phyloP scores from a whole-genome alignment of 2,113 vertebrate species.

The Strix uralensis region DNA sequence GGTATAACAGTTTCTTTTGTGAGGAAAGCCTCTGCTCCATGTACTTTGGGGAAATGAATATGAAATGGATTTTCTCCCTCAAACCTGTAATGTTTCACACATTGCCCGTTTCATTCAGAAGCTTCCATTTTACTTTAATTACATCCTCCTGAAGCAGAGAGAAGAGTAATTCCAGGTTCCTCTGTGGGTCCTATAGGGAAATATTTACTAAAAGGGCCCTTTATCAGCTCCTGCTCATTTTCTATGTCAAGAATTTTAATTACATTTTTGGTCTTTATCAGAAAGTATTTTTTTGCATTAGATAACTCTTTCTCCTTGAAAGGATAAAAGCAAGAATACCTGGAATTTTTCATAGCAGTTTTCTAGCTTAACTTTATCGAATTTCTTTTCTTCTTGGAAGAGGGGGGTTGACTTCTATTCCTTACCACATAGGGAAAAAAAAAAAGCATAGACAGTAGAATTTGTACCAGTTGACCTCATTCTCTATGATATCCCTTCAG shows the following conservation, averaged over 20 bases:
- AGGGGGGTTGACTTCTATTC: not conserved
- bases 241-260: constrained; percentile 31
- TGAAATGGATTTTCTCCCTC: not conserved
- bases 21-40: not conserved
- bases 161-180: not conserved
- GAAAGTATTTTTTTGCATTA: not conserved
- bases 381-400: not conserved
- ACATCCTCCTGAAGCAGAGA: not conserved
- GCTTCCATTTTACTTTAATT: constrained; percentile 13
- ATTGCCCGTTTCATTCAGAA: not conserved
- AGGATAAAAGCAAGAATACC: not conserved
- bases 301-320: not conserved
- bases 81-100: not conserved
- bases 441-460: not conserved
- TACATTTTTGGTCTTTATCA: not conserved
- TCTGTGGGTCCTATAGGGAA: not conserved
- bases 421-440: not conserved
- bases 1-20: not conserved
- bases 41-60: not conserved
- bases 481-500: not conserved
- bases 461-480: not conserved
- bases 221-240: constrained; percentile 6
- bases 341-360: not conserved
- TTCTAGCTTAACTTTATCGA: not conserved
- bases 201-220: constrained; percentile 16